These are phyloP conservation scores for Mellivora capensis DNA, from an alignment of 2,113 vertebrate species.

Conservation along the genomic window DNA sequence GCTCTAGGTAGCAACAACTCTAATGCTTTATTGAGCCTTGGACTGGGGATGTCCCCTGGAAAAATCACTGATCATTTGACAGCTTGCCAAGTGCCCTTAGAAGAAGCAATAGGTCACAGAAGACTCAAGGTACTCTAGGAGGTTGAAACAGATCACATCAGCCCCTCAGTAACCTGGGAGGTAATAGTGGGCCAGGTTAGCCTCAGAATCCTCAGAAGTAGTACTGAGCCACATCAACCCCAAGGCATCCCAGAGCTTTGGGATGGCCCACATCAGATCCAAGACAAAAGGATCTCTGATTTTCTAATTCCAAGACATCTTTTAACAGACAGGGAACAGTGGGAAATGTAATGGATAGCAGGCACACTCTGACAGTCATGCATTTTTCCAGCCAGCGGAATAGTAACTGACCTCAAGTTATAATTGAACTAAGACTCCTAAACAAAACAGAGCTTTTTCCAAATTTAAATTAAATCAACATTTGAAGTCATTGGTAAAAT, in stretches of 20 bases:
- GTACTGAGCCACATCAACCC: background rate
- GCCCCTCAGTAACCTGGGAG: background rate
- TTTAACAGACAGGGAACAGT: background rate
- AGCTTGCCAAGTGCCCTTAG: background rate
- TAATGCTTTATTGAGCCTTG: background rate
- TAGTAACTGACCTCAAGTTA: background rate
- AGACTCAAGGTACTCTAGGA: background rate
- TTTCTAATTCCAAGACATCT: background rate
- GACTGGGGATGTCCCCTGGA: background rate
- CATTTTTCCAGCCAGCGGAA: background rate
- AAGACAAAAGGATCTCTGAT: background rate
- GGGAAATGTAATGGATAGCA: background rate
- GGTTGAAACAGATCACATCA: background rate
- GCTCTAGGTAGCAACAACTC: background rate
- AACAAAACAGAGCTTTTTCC: background rate
- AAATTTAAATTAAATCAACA: slow-evolving; percentile 12
- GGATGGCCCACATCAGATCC: background rate
- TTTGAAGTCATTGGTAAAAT: background rate
- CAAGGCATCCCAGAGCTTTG: background rate
- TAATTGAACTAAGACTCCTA: background rate
- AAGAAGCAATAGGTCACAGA: background rate
- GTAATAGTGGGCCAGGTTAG: background rate
- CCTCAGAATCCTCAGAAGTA: background rate
- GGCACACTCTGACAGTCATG: background rate
- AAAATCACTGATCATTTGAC: background rate